phyloP scores from a whole-genome alignment of 2,888 invertebrate species.

The Gymnosoma rotundatum region DNA sequence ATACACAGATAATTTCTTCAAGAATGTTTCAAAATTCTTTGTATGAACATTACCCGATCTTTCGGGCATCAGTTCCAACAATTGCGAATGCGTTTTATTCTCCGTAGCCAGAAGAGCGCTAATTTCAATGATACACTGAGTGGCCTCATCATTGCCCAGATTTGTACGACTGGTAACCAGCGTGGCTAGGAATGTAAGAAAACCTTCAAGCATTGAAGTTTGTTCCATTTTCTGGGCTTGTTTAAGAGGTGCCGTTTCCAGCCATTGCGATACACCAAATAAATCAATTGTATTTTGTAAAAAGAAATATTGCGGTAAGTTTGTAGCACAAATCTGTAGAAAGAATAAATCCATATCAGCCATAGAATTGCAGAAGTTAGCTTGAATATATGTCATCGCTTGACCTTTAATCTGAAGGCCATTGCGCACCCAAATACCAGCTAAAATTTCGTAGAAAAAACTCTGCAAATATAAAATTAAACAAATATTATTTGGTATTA shows the following conservation, averaged over 20 bases:
- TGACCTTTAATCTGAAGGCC: slow-evolving; percentile 99
- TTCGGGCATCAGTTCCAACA: slow-evolving; percentile 98
- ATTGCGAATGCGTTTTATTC: slow-evolving; percentile 97
- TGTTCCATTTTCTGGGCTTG: slow-evolving; percentile 90
- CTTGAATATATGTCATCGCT: slow-evolving; percentile 99
- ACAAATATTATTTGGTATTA: not conserved
- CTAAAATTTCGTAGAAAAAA: slow-evolving; percentile 96
- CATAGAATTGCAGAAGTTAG: slow-evolving; percentile 99
- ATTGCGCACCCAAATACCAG: slow-evolving; percentile 97
- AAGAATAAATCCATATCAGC: slow-evolving; percentile 98
- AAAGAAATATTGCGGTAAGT: slow-evolving; percentile 92
- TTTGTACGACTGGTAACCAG: slow-evolving; percentile 94
- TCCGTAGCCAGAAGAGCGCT: slow-evolving; percentile 95
- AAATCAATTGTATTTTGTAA: slow-evolving; percentile 94
- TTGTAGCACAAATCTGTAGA: slow-evolving; percentile 95
- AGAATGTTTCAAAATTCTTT: slow-evolving; percentile 92
- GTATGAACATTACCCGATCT: slow-evolving; percentile 95
- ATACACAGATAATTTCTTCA: slow-evolving; percentile 92
- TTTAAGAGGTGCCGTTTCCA: slow-evolving; percentile 88
- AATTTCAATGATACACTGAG: slow-evolving; percentile 93
- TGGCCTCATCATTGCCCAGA: slow-evolving; percentile 86
- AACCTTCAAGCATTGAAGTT: slow-evolving; percentile 96
- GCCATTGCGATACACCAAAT: slow-evolving; percentile 94
- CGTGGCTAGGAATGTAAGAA: slow-evolving; percentile 94
- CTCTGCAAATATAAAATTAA: slow-evolving; percentile 85